phyloP scores from a whole-genome alignment of 2,888 invertebrate species.

The Apantesis nais region DNA sequence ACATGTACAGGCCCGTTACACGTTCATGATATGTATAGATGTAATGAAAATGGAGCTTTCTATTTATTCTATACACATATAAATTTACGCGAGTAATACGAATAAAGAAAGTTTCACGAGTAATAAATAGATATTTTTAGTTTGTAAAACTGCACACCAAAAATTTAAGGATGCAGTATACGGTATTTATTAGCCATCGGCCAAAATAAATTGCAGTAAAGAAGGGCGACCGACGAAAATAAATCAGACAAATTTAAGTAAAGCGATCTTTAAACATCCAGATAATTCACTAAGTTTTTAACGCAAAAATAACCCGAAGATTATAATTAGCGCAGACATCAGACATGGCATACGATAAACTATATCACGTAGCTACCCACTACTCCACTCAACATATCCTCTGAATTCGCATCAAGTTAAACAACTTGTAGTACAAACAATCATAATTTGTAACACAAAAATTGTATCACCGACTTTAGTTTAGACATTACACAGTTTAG shows the following conservation, averaged over 20 bases:
- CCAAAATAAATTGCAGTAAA: constrained; percentile 18
- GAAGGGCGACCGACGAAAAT: constrained; percentile 20
- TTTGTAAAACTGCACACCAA: background rate
- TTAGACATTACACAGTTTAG: background rate
- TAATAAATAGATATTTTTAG: background rate
- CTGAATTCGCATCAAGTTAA: background rate
- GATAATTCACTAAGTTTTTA: constrained; percentile 45
- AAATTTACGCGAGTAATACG: too few relatives aligned
- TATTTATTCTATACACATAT: too few relatives aligned
- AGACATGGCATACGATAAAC: constrained; percentile 49
- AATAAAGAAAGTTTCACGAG: background rate
- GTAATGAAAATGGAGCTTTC: too few relatives aligned
- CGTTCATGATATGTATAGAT: too few relatives aligned
- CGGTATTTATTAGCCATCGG: background rate
- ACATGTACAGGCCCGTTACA: too few relatives aligned
- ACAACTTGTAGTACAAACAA: background rate
- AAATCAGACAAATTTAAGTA: constrained; percentile 23
- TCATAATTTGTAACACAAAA: background rate
- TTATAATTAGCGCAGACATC: constrained; percentile 59
- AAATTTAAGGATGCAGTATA: background rate
- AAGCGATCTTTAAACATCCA: constrained; percentile 17
- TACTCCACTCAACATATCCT: background rate
- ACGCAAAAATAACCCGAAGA: constrained; percentile 48
- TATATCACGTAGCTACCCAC: background rate
- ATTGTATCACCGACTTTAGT: background rate